Evolutionary conservation across 64 coral and sea anemone species (phyloP).

Genomic region (Pocillopora verrucosa): DNA sequence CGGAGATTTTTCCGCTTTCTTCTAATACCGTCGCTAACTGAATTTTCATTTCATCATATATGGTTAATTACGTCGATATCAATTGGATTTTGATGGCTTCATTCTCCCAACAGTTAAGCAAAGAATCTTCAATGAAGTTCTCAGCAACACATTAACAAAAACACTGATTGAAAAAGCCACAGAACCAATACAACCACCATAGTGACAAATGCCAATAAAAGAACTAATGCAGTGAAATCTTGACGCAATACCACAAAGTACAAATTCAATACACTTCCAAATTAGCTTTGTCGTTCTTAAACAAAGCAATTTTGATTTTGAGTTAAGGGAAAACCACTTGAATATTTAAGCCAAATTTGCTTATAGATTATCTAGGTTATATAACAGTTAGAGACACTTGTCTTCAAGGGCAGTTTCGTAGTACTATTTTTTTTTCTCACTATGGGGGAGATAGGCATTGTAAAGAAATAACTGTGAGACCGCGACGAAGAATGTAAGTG

Average conservation of each 20-base stretch:
- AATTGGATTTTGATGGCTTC: neutral
- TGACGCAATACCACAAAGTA: neutral
- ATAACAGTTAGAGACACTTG: neutral
- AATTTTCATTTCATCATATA: neutral
- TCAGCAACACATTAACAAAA: too few relatives aligned
- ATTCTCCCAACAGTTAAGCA: neutral
- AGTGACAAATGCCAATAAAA: too few relatives aligned
- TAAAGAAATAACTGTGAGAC: too few relatives aligned
- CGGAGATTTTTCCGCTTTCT: too few relatives aligned
- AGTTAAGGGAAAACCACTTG: slow-evolving; percentile 10
- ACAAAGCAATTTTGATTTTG: slow-evolving; percentile 13
- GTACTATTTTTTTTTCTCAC: too few relatives aligned
- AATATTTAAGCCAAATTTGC: neutral
- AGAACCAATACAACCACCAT: neutral
- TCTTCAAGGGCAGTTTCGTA: neutral
- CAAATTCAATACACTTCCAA: neutral
- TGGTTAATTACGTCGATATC: neutral
- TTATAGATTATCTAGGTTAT: neutral
- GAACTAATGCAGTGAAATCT: too few relatives aligned
- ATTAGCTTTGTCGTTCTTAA: slow-evolving; percentile 25
- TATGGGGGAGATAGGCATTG: too few relatives aligned
- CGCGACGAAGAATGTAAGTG: too few relatives aligned
- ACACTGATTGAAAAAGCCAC: neutral
- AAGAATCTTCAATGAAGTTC: too few relatives aligned
- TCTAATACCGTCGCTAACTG: too few relatives aligned